A percentile compares a stretch with the other conserved stretches of the same genome.
phyloP scores from a whole-genome alignment of 2,113 vertebrate species.

The Dromiciops gliroides region DNA sequence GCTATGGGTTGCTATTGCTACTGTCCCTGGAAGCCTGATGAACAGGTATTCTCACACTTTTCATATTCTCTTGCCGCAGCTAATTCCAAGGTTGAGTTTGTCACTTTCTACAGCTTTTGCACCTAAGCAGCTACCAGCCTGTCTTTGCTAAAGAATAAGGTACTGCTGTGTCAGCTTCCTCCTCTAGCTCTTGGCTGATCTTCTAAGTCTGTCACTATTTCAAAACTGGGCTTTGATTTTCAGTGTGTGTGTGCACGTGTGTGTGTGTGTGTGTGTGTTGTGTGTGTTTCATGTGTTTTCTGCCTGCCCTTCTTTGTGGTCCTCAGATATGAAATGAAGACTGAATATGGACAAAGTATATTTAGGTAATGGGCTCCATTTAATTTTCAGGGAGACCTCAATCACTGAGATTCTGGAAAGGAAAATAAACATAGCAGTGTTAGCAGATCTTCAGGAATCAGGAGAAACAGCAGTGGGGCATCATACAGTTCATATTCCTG shows the following conservation, averaged over 20 bases:
- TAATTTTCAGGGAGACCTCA: background rate
- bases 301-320: background rate
- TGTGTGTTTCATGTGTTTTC: background rate
- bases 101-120: background rate
- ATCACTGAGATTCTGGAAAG: background rate
- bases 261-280: too few species aligned
- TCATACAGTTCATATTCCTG: background rate
- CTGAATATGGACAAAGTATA: background rate
- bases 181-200: background rate
- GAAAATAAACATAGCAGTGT: background rate
- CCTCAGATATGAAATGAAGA: background rate
- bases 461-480: background rate
- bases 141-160: background rate
- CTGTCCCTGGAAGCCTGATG: background rate
- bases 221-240: background rate
- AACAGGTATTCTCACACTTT: constrained; percentile 18
- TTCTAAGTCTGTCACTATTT: background rate
- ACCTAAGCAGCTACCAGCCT: background rate
- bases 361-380: background rate
- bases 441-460: background rate
- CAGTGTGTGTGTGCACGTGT: background rate
- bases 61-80: background rate
- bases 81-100: background rate
- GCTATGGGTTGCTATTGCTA: background rate
- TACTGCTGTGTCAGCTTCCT: background rate